Percentiles rank a stretch among this genome's conserved stretches.
These are phyloP conservation scores for Acanthosepion lycidas DNA, from an alignment of 2,888 invertebrate genomes.

Conservation along the genomic window DNA sequence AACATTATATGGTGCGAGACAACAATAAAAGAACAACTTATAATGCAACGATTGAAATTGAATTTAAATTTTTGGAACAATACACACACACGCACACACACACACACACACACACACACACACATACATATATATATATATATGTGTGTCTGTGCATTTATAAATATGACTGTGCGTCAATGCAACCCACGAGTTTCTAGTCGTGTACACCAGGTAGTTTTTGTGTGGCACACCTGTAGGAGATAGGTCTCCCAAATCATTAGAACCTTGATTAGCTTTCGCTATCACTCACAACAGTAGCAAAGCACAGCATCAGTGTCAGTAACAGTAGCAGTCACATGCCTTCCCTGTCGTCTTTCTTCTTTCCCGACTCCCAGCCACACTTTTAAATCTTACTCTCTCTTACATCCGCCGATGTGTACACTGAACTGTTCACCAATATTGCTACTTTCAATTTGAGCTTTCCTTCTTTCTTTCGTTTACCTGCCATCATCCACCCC, in stretches of 20 bases:
- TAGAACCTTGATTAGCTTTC: not conserved
- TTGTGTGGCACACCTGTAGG: not conserved
- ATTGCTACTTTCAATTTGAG: not conserved
- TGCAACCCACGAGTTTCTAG: not conserved
- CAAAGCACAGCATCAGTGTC: not conserved
- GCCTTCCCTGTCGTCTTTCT: not conserved
- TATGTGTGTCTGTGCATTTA: not conserved
- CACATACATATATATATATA: not conserved
- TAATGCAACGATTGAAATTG: no score
- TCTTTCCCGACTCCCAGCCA: rapidly evolving
- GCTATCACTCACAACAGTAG: not conserved
- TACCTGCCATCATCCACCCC: not conserved
- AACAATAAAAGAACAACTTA: no score
- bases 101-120: not conserved
- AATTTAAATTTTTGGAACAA: no score
- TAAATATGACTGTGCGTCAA: not conserved
- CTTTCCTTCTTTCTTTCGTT: not conserved
- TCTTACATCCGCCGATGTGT: not conserved
- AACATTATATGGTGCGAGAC: no score
- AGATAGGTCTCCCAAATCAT: not conserved
- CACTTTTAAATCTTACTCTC: not conserved
- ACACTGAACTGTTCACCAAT: not conserved
- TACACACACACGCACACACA: not conserved
- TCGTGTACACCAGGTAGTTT: not conserved
- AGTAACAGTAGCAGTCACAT: not conserved